Evolutionary conservation across 1,140 invertebrate species (phyloP).

Genomic region (Caerostris darwini): DNA sequence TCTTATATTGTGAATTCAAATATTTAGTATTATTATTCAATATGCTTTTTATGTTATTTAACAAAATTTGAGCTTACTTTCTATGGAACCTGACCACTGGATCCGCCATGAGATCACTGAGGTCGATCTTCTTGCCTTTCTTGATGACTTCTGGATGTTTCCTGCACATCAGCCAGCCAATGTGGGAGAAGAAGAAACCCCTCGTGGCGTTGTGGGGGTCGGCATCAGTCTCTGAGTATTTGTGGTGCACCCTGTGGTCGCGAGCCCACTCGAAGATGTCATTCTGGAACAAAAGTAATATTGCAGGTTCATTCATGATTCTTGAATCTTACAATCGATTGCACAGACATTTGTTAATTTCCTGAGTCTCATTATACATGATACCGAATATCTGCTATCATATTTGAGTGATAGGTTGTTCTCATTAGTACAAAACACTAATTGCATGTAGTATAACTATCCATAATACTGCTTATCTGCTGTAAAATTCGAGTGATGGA

Average conservation of each 20-base stretch:
- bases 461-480: too few relatives aligned
- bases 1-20: too few relatives aligned
- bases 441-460: too few relatives aligned
- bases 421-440: too few relatives aligned
- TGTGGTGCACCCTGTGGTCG: slow-evolving; percentile 92
- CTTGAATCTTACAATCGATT: not conserved
- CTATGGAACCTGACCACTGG: slow-evolving; percentile 74
- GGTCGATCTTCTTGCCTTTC: slow-evolving; percentile 67
- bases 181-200: slow-evolving; percentile 91
- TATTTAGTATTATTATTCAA: too few relatives aligned
- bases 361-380: not conserved
- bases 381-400: not conserved
- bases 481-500: too few relatives aligned
- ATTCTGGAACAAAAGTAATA: slow-evolving; percentile 55
- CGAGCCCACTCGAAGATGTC: slow-evolving; percentile 80
- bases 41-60: not conserved
- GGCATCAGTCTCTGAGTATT: slow-evolving; percentile 90
- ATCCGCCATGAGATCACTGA: slow-evolving; percentile 68
- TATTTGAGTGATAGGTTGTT: too few relatives aligned
- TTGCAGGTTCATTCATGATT: not conserved
- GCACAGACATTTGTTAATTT: not conserved
- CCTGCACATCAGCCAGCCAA: slow-evolving; percentile 90
- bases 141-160: slow-evolving; percentile 86
- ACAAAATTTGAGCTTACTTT: slow-evolving; percentile 12
- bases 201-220: slow-evolving; percentile 91